These are phyloP conservation scores for Mustelus asterias DNA, from an alignment of 2,113 vertebrate genomes.

Conservation along the genomic window DNA sequence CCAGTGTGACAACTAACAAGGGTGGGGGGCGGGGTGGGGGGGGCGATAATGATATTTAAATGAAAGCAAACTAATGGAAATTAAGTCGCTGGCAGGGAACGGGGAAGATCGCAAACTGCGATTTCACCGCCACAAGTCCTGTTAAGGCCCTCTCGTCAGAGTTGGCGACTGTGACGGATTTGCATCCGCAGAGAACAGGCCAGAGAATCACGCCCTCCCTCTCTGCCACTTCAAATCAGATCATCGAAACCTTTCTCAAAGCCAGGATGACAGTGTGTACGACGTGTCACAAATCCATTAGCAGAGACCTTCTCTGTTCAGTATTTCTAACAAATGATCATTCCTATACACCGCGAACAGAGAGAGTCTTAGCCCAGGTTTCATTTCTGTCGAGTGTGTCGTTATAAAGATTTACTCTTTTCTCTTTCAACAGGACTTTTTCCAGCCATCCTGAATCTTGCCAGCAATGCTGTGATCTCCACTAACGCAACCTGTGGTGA, in stretches of 20 bases:
- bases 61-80: too few species aligned
- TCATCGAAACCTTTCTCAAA: background rate
- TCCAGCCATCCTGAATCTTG: conserved; percentile 88
- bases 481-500: conserved; percentile 91
- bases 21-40: too few species aligned
- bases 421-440: conserved; percentile 70
- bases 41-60: too few species aligned
- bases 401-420: background rate
- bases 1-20: too few species aligned
- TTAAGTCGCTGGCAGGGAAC: too few species aligned
- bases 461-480: conserved; percentile 77
- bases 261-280: background rate
- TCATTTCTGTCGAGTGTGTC: background rate
- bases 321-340: background rate
- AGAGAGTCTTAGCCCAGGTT: background rate
- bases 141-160: too few species aligned
- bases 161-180: too few species aligned
- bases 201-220: too few species aligned
- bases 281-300: background rate
- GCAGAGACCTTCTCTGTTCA: background rate
- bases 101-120: too few species aligned
- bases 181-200: too few species aligned
- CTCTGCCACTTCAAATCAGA: background rate
- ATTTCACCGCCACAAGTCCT: too few species aligned
- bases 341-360: background rate